Evolutionary conservation across 2,888 invertebrate species (phyloP).

Genomic region (Cerceris ruficornis): DNA sequence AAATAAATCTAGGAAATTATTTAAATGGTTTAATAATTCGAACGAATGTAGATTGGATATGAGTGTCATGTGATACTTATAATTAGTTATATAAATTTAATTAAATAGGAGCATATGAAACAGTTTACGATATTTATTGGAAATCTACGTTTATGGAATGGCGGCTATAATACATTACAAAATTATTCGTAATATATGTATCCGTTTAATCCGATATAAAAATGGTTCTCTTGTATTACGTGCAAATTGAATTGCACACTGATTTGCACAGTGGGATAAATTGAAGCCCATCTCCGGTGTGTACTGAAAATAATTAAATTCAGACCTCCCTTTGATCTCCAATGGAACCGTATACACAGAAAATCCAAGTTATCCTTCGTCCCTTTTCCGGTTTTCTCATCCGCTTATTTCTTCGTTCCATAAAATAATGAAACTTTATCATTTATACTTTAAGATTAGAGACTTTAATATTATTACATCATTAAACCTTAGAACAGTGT

Average conservation of each 20-base stretch:
- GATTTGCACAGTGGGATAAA: neutral
- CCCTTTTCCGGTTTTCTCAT: neutral
- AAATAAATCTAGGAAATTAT: no score
- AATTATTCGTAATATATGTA: neutral
- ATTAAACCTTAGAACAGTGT: no score
- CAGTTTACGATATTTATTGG: neutral
- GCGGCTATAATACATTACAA: no score
- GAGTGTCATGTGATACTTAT: no score
- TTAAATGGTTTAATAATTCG: no score
- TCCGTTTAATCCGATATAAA: neutral
- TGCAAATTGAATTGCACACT: neutral
- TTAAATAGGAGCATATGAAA: no score
- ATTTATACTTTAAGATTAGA: neutral
- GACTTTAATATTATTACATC: no score
- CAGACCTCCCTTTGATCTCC: neutral
- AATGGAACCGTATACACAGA: no score
- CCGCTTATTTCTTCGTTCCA: neutral
- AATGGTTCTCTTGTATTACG: neutral
- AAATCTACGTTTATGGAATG: no score
- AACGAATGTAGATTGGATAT: no score
- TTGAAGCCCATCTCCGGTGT: neutral
- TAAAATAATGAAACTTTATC: neutral
- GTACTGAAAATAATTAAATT: slow-evolving; percentile 1
- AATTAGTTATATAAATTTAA: no score
- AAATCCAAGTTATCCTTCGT: neutral